A percentile compares a stretch with the other conserved stretches of the same genome.
These are phyloP conservation scores for Sterrhoptilus dennistouni DNA, from an alignment of 2,113 vertebrate species.

Conservation along the genomic window DNA sequence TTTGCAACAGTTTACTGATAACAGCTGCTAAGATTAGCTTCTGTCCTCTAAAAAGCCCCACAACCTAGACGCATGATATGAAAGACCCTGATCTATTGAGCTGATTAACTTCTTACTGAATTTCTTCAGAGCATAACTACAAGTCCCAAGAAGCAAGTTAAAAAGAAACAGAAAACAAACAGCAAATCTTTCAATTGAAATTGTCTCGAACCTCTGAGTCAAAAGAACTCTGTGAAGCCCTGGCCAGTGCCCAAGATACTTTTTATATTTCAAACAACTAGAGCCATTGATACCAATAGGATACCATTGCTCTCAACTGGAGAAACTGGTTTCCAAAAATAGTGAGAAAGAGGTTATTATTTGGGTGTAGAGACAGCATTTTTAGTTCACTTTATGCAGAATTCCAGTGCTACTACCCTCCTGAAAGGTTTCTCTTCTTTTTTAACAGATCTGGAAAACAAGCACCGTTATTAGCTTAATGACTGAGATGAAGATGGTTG, in stretches of 20 bases:
- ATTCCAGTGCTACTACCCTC: background rate
- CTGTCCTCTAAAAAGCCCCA: background rate
- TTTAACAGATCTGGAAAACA: background rate
- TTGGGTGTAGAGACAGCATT: background rate
- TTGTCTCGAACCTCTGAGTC: background rate
- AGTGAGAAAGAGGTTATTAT: background rate
- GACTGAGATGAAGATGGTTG: background rate
- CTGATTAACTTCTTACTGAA: background rate
- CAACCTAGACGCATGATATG: background rate
- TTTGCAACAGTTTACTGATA: background rate
- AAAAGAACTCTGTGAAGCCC: background rate
- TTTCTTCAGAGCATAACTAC: background rate
- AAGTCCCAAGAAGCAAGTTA: background rate
- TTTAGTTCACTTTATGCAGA: background rate
- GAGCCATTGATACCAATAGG: background rate
- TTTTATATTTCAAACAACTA: background rate
- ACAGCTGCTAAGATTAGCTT: background rate
- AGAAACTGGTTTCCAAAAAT: background rate
- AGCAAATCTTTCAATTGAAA: background rate
- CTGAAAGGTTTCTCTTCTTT: background rate
- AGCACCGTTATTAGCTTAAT: background rate
- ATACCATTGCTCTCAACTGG: background rate
- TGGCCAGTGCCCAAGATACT: background rate
- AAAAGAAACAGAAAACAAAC: background rate
- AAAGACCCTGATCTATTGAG: background rate